phyloP scores from a whole-genome alignment of 35 echinoderm and acorn worm genomes.

The Holothuria glaberrima region DNA sequence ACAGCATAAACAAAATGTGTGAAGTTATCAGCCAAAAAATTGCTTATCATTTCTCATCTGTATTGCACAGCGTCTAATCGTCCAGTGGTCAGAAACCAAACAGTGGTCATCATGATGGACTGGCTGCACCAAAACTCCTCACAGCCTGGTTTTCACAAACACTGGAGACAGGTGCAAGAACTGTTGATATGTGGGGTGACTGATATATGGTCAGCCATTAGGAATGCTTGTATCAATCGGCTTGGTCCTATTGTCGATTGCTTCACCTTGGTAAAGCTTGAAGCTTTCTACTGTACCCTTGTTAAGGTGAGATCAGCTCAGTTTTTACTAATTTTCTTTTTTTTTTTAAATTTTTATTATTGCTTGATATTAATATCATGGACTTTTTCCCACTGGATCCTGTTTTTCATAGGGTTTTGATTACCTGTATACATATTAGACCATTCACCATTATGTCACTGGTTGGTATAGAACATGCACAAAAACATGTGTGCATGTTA shows the following conservation, averaged over 20 bases:
- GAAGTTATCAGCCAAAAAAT: not conserved
- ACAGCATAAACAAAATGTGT: not conserved
- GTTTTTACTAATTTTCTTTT: too few relatives aligned
- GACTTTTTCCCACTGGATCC: too few relatives aligned
- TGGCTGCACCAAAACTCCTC: constrained; percentile 76
- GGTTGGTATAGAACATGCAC: too few relatives aligned
- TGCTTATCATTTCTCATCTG: not conserved
- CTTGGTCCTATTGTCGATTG: constrained; percentile 68
- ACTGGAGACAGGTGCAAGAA: constrained; percentile 67
- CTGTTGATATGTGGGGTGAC: constrained; percentile 80
- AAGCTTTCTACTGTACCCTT: constrained; percentile 76
- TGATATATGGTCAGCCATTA: constrained; percentile 96
- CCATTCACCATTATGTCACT: too few relatives aligned
- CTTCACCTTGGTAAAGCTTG: constrained; percentile 73
- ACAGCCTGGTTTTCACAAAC: constrained; percentile 45
- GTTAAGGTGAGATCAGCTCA: constrained; percentile 60
- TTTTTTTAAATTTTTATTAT: too few relatives aligned
- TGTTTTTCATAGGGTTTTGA: too few relatives aligned
- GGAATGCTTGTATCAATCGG: constrained; percentile 81
- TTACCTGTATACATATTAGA: too few relatives aligned
- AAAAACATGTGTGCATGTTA: too few relatives aligned
- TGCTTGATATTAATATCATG: too few relatives aligned
- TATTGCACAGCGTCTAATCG: constrained; percentile 61
- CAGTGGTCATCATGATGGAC: constrained; percentile 93
- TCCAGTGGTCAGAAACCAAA: constrained; percentile 96